Evolutionary conservation across 2,113 vertebrate genomes (phyloP).

Genomic region (Bos javanicus): DNA sequence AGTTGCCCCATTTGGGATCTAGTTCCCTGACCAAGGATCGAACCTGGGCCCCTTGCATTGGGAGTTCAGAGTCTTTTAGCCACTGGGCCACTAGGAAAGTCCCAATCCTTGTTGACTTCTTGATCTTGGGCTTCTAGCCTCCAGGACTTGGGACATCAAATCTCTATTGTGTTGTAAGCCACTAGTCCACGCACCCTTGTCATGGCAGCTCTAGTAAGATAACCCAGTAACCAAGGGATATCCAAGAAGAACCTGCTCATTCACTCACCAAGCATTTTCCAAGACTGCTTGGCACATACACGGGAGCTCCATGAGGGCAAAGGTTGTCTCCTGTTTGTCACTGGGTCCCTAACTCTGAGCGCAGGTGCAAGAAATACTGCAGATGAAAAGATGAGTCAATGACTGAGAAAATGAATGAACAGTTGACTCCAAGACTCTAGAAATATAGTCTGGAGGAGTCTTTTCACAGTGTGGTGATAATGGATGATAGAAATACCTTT

Average conservation of each 20-base stretch:
- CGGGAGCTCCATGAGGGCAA: not conserved
- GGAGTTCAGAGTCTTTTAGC: not conserved
- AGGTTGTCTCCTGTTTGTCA: not conserved
- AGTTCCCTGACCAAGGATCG: not conserved
- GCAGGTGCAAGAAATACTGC: not conserved
- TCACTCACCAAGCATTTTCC: not conserved
- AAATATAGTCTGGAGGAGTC: not conserved
- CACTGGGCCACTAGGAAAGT: not conserved
- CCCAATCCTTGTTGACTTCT: not conserved
- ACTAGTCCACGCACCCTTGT: rapidly evolving
- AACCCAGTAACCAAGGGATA: not conserved
- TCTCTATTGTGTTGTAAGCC: not conserved
- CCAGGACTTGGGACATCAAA: not conserved
- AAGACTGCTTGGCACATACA: rapidly evolving
- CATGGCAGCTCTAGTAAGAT: not conserved
- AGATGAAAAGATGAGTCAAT: rapidly evolving
- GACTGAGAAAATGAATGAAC: not conserved
- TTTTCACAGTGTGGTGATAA: not conserved
- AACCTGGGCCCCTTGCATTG: not conserved
- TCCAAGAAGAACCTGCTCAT: not conserved
- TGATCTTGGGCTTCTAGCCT: not conserved
- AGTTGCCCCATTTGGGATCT: not conserved
- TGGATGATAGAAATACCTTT: not conserved
- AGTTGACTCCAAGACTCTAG: not conserved
- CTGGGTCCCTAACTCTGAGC: not conserved